These are phyloP conservation scores for Allygus modestus DNA, from an alignment of 2,888 invertebrate genomes.

Conservation along the genomic window DNA sequence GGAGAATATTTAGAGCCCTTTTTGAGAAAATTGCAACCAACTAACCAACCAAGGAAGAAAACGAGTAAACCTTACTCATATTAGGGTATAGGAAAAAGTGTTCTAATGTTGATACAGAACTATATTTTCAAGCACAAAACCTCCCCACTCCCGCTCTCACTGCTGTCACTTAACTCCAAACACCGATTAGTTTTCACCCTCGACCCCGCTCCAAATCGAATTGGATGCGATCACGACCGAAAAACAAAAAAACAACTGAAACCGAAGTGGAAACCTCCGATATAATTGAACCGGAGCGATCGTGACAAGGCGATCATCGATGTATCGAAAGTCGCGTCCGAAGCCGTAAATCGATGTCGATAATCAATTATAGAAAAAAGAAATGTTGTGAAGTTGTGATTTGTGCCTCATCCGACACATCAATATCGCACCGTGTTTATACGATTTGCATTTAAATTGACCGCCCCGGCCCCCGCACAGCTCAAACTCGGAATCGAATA, in stretches of 20 bases:
- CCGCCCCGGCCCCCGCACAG: conserved; percentile 15
- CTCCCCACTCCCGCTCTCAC: too few relatives aligned
- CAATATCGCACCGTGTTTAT: conserved; percentile 57
- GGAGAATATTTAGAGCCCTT: too few relatives aligned
- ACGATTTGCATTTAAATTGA: conserved; percentile 57
- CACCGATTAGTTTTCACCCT: background rate
- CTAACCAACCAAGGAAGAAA: too few relatives aligned
- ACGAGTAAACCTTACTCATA: too few relatives aligned
- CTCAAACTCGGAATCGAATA: conserved; percentile 20
- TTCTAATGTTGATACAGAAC: too few relatives aligned
- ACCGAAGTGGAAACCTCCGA: background rate
- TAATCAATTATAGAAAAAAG: conserved; percentile 50
- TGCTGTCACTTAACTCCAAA: too few relatives aligned
- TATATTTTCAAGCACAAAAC: too few relatives aligned
- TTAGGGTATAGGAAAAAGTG: too few relatives aligned
- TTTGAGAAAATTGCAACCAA: too few relatives aligned
- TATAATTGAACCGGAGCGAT: conserved; percentile 30
- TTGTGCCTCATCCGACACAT: conserved; percentile 47
- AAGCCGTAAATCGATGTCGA: conserved; percentile 21
- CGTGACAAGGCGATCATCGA: background rate
- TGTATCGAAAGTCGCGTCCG: conserved; percentile 1
- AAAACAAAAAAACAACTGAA: background rate
- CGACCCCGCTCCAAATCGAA: background rate
- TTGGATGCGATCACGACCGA: background rate
- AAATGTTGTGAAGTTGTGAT: conserved; percentile 43